Base-by-base conservation (phyloP, 92 coral and sea anemone species). In the Palythoa grandis region DNA sequence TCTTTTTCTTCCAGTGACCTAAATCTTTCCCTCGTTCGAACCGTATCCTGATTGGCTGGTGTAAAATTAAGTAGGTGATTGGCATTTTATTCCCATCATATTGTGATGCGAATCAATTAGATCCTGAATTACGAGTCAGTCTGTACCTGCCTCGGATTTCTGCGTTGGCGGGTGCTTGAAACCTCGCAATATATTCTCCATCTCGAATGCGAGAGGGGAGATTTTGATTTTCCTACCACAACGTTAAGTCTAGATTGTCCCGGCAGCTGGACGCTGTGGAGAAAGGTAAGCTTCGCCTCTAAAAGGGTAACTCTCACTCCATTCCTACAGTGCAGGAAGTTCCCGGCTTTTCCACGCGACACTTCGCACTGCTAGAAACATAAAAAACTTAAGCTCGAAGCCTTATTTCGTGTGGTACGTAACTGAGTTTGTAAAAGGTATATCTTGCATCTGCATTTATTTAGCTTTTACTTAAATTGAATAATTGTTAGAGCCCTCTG, bases 121-220 rank as follows among this genome's bases (percentile, higher is more conserved):
- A 80, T 65, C 4, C 25, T 12, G 23, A 69, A 14, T 80, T 48
- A 17, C 20, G 85, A 80, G 85, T 23, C 85, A 80, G 74, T 80
- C 85, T 70, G 85, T 80, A 56, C 85, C 85, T 80, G 85, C 70
- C 85, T 80, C 85, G 85, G 74, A 6, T 61, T 65, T 78, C 35
- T 63, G 83, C 47, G 23, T 16, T 77, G 82, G 37, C 19, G 35
- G 24, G 74, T 25, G 12, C 74, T 69, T 37, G 37, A 29, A 37
- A 25, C 11, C 4, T 43, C 7, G 50, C 6, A 43, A 80, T 48
- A 39, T 66, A 4, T 66, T 54, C n/a, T 10, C 74, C 5, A 67
- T 22, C 74, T 80, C 53, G 58, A 13, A 11, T 67, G 23, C 52
- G 2, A 66, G 61, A 40, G 37, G 25, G 73, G 61, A 78, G 63